Conservation (phyloP, 1,140 invertebrate species). For the Archivesica marissinica region DNA sequence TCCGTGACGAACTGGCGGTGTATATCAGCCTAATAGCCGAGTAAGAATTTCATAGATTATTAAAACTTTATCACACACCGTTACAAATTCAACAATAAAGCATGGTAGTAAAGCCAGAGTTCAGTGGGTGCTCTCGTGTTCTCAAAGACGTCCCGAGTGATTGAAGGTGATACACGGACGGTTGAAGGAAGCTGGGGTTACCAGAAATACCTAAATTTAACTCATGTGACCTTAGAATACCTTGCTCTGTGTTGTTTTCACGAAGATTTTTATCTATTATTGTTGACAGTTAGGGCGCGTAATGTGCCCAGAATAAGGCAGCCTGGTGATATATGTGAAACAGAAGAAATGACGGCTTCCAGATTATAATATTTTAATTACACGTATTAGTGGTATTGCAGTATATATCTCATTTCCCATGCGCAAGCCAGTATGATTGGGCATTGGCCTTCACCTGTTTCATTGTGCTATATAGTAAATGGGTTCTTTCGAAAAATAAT, state of each 20-base stretch:
- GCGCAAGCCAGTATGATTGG: too few species aligned
- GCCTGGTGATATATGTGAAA: neutral
- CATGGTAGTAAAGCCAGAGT: constrained; percentile 8
- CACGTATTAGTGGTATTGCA: too few species aligned
- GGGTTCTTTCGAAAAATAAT: too few species aligned
- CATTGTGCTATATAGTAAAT: too few species aligned
- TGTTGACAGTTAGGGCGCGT: neutral
- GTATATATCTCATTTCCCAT: too few species aligned
- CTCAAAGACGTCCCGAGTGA: neutral
- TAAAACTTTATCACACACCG: constrained; percentile 39
- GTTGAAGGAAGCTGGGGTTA: constrained; percentile 2
- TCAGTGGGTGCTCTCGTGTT: neutral
- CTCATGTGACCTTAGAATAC: neutral
- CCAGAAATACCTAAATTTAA: neutral
- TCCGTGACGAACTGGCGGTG: constrained; percentile 1
- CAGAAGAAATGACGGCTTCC: neutral
- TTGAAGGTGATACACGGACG: neutral
- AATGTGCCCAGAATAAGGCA: neutral
- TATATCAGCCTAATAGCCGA: neutral
- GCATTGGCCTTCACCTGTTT: too few species aligned
- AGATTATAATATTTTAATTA: too few species aligned
- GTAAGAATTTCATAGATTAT: constrained; percentile 43
- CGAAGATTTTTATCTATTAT: neutral
- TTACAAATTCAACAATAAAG: constrained; percentile 19
- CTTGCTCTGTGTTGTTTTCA: constrained; percentile 4